phyloP scores from a whole-genome alignment of 2,888 invertebrate species.

The Scaeva pyrastri region DNA sequence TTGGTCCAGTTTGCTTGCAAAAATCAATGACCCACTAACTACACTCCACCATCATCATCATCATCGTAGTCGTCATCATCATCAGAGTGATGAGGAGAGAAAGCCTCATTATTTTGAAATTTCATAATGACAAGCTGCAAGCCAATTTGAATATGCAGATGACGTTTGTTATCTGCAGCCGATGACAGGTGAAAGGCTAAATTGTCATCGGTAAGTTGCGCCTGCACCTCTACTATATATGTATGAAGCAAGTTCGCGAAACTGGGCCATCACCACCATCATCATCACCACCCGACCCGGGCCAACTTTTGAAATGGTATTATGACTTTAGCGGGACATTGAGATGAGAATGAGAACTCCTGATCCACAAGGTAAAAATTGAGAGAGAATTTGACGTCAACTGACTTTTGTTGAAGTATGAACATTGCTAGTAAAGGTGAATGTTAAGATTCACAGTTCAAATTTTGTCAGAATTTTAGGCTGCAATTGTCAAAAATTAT shows the following conservation, averaged over 20 bases:
- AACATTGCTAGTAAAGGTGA: too few relatives aligned
- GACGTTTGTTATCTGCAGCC: conserved; percentile 31
- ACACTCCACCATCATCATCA: too few relatives aligned
- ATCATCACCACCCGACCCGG: background rate
- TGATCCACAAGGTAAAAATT: too few relatives aligned
- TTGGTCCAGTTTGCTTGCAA: conserved; percentile 41
- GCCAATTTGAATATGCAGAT: conserved; percentile 53
- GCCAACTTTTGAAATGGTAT: background rate
- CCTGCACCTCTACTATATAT: background rate
- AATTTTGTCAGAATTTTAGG: too few relatives aligned
- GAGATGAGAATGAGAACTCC: too few relatives aligned
- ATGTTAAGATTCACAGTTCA: too few relatives aligned
- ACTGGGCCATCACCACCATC: conserved; percentile 60
- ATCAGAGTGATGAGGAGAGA: background rate
- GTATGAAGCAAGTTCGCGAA: conserved; percentile 1
- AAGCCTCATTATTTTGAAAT: conserved; percentile 66
- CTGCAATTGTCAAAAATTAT: too few relatives aligned
- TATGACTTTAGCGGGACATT: background rate
- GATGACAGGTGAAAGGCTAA: conserved; percentile 69
- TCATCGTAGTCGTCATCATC: background rate
- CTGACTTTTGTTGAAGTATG: too few relatives aligned
- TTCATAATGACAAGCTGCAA: conserved; percentile 54
- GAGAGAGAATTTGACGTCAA: too few relatives aligned
- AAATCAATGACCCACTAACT: conserved; percentile 20
- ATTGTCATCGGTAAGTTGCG: conserved; percentile 51